Percentiles rank a stretch among this genome's conserved stretches.
phyloP scores from a whole-genome alignment of 2,888 invertebrate genomes.

The Diaphora mendica region DNA sequence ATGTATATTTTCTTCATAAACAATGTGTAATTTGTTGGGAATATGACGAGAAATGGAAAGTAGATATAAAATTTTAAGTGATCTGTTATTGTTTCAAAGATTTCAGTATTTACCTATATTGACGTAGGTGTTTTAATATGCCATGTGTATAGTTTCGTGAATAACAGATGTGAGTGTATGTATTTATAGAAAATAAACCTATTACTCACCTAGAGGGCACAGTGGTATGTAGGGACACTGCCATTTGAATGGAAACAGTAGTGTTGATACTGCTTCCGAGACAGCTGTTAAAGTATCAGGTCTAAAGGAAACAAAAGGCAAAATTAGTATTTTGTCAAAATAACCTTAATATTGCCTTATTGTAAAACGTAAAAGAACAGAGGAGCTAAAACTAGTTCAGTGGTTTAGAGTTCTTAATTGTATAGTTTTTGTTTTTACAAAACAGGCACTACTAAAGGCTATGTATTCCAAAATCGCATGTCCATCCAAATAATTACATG shows the following conservation, averaged over 20 bases:
- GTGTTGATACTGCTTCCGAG: constrained; percentile 97
- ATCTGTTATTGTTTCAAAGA: too few relatives aligned
- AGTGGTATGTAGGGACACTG: constrained; percentile 99
- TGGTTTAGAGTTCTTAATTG: too few relatives aligned
- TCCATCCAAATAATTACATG: too few relatives aligned
- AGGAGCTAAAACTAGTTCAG: background rate
- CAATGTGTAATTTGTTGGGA: too few relatives aligned
- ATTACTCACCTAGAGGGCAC: constrained; percentile 93
- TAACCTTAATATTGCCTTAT: too few relatives aligned
- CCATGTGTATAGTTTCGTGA: too few relatives aligned
- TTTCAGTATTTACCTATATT: too few relatives aligned
- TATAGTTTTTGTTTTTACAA: too few relatives aligned
- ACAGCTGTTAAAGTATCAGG: constrained; percentile 98
- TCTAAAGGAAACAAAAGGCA: constrained; percentile 71
- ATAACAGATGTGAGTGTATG: background rate
- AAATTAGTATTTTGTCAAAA: background rate
- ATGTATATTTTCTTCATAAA: background rate
- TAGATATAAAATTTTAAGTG: too few relatives aligned
- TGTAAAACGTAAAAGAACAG: background rate
- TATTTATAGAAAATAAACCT: background rate
- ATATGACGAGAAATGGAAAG: too few relatives aligned
- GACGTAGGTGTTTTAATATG: background rate
- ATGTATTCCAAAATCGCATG: too few relatives aligned
- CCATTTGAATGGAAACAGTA: constrained; percentile 99
- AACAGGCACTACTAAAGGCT: too few relatives aligned